Percentiles rank a stretch among this genome's conserved stretches.
Evolutionary conservation across 2,113 vertebrate species (phyloP).

Genomic region (Hippocampus zosterae): DNA sequence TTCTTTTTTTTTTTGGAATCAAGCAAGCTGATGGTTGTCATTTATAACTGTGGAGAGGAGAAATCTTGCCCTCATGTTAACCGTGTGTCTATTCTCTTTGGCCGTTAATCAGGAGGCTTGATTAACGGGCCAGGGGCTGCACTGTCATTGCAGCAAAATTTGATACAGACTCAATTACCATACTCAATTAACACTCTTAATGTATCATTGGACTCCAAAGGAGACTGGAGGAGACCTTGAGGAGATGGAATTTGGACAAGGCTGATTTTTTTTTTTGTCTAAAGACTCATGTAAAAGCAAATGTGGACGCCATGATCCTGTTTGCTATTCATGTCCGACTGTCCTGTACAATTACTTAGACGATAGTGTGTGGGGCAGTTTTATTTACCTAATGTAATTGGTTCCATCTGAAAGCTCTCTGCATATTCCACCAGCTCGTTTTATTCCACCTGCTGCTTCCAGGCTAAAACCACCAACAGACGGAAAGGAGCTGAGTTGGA

Average conservation of each 20-base stretch:
- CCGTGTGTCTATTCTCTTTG: not conserved
- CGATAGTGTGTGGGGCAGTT: not conserved
- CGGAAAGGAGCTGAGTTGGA: not conserved
- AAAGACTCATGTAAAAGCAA: not conserved
- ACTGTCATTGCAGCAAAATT: not conserved
- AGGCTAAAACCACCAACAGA: not conserved
- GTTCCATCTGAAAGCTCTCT: not conserved
- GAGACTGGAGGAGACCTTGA: not conserved
- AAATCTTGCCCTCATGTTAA: not conserved
- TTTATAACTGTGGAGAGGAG: not conserved
- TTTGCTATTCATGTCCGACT: not conserved
- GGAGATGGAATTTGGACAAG: not conserved
- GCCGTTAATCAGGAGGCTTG: not conserved
- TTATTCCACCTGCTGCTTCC: not conserved
- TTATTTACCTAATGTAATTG: conserved; percentile 5
- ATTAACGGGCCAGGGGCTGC: not conserved
- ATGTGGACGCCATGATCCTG: not conserved
- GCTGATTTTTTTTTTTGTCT: not conserved
- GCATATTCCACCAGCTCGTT: not conserved
- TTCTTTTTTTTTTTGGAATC: no score
- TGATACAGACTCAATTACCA: not conserved
- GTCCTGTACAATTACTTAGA: not conserved
- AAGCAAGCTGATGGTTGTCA: not conserved
- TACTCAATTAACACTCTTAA: not conserved
- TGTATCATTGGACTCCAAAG: not conserved